Evolutionary conservation across 2,888 invertebrate species (phyloP), one percentile per base, ranked within the genome.

Genomic region (Tenodera sinensis): DNA sequence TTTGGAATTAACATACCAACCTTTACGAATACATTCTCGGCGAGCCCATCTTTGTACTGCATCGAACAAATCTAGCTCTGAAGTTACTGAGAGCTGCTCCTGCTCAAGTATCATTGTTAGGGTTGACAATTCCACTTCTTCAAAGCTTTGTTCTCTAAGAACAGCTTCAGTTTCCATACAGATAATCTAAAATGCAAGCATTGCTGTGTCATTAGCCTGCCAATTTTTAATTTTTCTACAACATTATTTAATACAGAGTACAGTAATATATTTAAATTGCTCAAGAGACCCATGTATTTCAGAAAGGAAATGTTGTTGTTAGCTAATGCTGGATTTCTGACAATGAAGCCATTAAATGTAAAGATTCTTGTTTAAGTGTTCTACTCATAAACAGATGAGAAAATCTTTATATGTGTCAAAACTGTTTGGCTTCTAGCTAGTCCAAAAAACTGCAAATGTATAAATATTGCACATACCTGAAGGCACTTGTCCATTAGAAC

Each of bases 401-500:
- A 34, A 8, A 34, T 34, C 8, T 34, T 34, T 6, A 34, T 4
- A 83, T 83, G 14, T 15, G 14, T 83, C 83, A 83, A 83, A 83
- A 83, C 1, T 14, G 12, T 9, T 15, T 28, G 28, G 83, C 28
- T 83, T 83, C 9, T 83, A 30, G 30, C 3, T 82, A 30, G n/a
- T n/a, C 34, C 3, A 25, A 34, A 34, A 34, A 34, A 85, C 27
- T 47, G 20, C 83, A 12, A 20, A 82, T 14, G 83, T 30, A 25
- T 81, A 30, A 54, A 28, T 30, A 9, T 14, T 28, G 20, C 27
- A 28, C 89, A 88, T 92, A 96, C 96, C 94, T 96, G 96, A 92
- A 97, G 94, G 93, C 97, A 97, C 92, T 97, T 97, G 71, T 97
- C 96, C 96, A 97, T 96, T 0, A 98, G 93, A 3, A 96, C 95